phyloP scores from a whole-genome alignment of 1,140 invertebrate genomes.

The Idris sp. region DNA sequence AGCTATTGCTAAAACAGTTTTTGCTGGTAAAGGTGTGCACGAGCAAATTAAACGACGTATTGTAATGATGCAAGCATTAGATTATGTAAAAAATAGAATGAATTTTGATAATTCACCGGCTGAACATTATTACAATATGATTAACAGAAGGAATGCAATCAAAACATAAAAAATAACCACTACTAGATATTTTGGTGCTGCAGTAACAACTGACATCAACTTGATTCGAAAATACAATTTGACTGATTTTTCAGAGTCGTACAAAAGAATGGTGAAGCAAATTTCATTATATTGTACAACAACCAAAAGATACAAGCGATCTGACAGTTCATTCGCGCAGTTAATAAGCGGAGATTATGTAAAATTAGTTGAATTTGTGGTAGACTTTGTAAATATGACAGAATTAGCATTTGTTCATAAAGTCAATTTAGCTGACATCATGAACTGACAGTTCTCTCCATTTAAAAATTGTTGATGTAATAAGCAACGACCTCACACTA shows the following conservation, averaged over 20 bases:
- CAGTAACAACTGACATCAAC: conserved; percentile 9
- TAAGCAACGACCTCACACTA: neutral
- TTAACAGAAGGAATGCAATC: conserved; percentile 23
- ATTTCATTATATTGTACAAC: conserved; percentile 20
- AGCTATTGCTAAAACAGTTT: conserved; percentile 18
- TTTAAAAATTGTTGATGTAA: conserved; percentile 6
- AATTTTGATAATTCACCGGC: conserved; percentile 25
- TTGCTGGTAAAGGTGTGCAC: conserved; percentile 48
- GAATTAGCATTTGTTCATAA: conserved; percentile 13
- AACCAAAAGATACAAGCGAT: conserved; percentile 9
- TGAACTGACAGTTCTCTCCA: neutral
- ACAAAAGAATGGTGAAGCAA: conserved; percentile 30
- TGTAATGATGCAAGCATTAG: conserved; percentile 27
- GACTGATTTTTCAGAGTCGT: conserved; percentile 17
- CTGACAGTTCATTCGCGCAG: conserved; percentile 42
- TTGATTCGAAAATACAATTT: conserved; percentile 8
- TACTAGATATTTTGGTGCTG: conserved; percentile 26
- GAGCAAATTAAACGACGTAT: conserved; percentile 34
- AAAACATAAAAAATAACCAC: conserved; percentile 18
- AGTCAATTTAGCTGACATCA: conserved; percentile 9
- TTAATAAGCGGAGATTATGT: conserved; percentile 20
- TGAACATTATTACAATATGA: conserved; percentile 14
- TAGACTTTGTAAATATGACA: conserved; percentile 26
- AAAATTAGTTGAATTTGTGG: conserved; percentile 41
- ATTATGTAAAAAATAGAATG: conserved; percentile 23